phyloP scores from a whole-genome alignment of 1,140 invertebrate species.

The Papilio xuthus region DNA sequence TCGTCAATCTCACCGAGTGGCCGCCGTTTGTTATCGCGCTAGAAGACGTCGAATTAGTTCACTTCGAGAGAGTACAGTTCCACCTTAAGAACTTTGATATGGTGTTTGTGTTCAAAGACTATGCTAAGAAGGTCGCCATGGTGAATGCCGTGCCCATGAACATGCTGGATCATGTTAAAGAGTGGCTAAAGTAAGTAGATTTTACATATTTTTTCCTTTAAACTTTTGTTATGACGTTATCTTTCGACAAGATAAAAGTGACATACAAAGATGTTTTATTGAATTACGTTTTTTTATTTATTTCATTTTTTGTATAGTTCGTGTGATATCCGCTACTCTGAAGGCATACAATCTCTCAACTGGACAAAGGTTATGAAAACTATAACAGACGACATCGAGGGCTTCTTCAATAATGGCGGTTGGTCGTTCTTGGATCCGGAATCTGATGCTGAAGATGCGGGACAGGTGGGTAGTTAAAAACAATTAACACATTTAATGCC shows the following conservation, averaged over 20 bases:
- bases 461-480: slow-evolving; percentile 52
- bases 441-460: slow-evolving; percentile 87
- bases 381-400: slow-evolving; percentile 98
- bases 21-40: slow-evolving; percentile 99
- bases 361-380: slow-evolving; percentile 99
- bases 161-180: slow-evolving; percentile 99
- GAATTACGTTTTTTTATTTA: neutral
- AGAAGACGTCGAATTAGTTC: slow-evolving; percentile 98
- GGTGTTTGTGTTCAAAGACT: slow-evolving; percentile 99
- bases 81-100: slow-evolving; percentile 99
- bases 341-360: slow-evolving; percentile 99
- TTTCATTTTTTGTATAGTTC: slow-evolving; percentile 83
- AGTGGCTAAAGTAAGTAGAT: slow-evolving; percentile 95
- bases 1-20: slow-evolving; percentile 99
- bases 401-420: slow-evolving; percentile 98
- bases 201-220: slow-evolving; percentile 2
- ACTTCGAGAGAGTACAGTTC: slow-evolving; percentile 99
- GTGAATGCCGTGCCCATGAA: slow-evolving; percentile 99
- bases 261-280: neutral
- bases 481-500: neutral
- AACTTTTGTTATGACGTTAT: too few relatives aligned
- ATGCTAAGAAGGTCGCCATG: slow-evolving; percentile 96
- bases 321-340: slow-evolving; percentile 98
- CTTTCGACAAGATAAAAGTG: too few relatives aligned
- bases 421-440: slow-evolving; percentile 99